A percentile compares a stretch with the other conserved stretches of the same genome.
These are phyloP conservation scores for Pseudopipra pipra DNA, from an alignment of 2,113 vertebrate genomes.

Conservation along the genomic window DNA sequence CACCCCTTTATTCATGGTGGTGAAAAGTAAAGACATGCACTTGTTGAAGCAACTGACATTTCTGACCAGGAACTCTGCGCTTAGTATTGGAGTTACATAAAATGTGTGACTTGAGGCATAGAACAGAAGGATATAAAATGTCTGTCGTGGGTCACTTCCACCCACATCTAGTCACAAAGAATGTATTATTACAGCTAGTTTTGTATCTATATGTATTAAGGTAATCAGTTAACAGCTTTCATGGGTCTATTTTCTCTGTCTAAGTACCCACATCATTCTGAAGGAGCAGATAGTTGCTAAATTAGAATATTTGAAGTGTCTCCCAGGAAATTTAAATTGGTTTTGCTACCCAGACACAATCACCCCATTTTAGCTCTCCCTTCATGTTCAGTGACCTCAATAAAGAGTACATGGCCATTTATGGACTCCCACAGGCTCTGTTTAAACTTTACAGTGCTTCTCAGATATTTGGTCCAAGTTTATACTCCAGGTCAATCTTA, in stretches of 20 bases:
- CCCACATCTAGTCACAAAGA: neutral
- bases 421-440: neutral
- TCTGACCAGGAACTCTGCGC: neutral
- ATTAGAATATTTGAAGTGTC: constrained; percentile 39
- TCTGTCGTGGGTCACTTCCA: constrained; percentile 2
- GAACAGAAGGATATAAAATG: neutral
- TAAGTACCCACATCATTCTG: constrained; percentile 9
- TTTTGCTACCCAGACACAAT: constrained; percentile 29
- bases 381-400: constrained; percentile 13
- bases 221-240: constrained; percentile 25
- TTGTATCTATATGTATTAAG: constrained; percentile 37
- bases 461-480: neutral
- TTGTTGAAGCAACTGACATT: neutral
- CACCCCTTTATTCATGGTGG: neutral
- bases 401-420: neutral
- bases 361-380: neutral
- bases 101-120: neutral
- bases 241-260: constrained; percentile 39
- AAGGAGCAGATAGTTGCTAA: neutral
- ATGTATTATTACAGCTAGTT: constrained; percentile 25
- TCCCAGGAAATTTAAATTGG: constrained; percentile 31
- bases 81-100: neutral
- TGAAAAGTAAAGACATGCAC: neutral
- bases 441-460: neutral
- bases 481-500: neutral